A percentile compares a stretch with the other conserved stretches of the same genome.
phyloP scores from a whole-genome alignment of 2,797 vertebrate species.

The Onychomys leucogaster region DNA sequence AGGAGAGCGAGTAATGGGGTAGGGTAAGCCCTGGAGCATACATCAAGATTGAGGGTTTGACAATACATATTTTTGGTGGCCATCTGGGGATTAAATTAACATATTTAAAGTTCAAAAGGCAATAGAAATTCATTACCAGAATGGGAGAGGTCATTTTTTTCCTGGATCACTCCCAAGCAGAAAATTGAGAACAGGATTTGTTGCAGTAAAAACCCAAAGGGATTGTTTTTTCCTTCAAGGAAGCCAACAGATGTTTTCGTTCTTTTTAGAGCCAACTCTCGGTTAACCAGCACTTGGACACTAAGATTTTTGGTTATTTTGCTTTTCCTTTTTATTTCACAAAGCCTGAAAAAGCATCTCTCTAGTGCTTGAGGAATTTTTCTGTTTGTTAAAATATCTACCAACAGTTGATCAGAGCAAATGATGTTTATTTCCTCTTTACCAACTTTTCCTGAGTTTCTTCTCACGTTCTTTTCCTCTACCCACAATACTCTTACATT shows the following conservation, averaged over 20 bases:
- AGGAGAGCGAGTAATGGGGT: background rate
- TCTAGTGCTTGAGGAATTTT: background rate
- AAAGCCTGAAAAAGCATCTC: background rate
- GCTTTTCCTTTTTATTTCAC: conserved; percentile 36
- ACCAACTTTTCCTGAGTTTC: conserved; percentile 5
- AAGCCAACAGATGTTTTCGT: conserved; percentile 80
- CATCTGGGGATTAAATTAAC: conserved; percentile 81
- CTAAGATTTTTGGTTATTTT: conserved; percentile 48
- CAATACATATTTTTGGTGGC: conserved; percentile 77
- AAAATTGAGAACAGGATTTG: conserved; percentile 81
- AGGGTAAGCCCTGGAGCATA: background rate
- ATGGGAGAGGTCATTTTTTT: conserved; percentile 83
- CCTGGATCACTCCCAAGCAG: conserved; percentile 80
- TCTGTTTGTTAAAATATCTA: conserved; percentile 9
- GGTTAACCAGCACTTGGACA: conserved; percentile 76
- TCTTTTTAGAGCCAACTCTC: conserved; percentile 74
- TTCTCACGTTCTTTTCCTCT: background rate
- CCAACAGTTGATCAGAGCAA: background rate
- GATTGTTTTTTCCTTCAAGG: conserved; percentile 66
- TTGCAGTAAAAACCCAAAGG: conserved; percentile 81
- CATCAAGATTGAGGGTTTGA: conserved; percentile 64
- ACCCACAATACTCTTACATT: background rate
- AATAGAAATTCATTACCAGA: conserved; percentile 81
- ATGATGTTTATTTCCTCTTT: background rate
- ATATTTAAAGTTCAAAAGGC: conserved; percentile 80